Evolutionary conservation across 2,113 vertebrate species (phyloP).

Genomic region (Alligator sinensis): DNA sequence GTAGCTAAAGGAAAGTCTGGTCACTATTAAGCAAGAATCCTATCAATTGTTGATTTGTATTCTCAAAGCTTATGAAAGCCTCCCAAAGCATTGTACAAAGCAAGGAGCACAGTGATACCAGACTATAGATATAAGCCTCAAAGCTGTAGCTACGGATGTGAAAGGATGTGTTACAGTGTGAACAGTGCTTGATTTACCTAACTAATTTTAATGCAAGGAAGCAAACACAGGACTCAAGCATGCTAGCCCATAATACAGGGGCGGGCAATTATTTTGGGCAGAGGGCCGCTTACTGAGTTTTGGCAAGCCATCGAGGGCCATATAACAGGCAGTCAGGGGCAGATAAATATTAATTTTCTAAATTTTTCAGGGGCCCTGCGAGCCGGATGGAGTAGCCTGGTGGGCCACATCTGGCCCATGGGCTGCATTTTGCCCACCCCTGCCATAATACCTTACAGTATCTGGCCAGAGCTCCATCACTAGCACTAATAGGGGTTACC

Average conservation of each 20-base stretch:
- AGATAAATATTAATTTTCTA: too few species aligned
- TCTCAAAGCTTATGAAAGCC: background rate
- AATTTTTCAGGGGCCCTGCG: too few species aligned
- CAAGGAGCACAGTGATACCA: background rate
- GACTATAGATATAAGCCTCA: background rate
- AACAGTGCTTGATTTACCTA: background rate
- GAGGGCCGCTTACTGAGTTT: too few species aligned
- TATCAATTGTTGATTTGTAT: background rate
- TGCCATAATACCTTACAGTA: too few species aligned
- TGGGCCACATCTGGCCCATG: too few species aligned
- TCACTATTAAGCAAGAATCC: background rate
- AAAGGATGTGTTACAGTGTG: rapidly evolving
- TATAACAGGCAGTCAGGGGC: too few species aligned
- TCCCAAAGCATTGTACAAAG: background rate
- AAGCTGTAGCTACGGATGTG: background rate
- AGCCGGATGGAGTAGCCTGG: too few species aligned
- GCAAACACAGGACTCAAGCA: background rate
- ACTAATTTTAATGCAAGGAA: background rate
- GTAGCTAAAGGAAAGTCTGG: rapidly evolving
- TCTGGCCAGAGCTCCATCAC: background rate
- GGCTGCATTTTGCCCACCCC: too few species aligned
- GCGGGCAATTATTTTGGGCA: too few species aligned
- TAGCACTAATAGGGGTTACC: background rate
- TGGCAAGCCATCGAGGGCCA: too few species aligned
- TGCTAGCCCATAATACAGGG: too few species aligned